A percentile compares a stretch with the other conserved stretches of the same genome.
Evolutionary conservation across 2,797 vertebrate genomes (phyloP).

Genomic region (Sebastes steindachneri): DNA sequence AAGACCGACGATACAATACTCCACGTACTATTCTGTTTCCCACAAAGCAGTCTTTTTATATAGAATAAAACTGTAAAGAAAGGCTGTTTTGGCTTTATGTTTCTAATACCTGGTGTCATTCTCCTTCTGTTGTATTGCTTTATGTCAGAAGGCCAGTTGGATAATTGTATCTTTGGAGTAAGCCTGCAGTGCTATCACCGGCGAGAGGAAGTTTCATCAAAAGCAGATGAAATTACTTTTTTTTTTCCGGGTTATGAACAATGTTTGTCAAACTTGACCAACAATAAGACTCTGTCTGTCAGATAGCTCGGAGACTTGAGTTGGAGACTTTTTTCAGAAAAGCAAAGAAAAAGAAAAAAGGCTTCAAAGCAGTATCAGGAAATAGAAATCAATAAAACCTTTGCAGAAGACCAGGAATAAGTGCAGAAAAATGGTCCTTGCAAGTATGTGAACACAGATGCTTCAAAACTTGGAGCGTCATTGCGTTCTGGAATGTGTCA

Average conservation of each 20-base stretch:
- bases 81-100: conserved; percentile 1
- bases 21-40: not conserved
- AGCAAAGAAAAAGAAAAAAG: not conserved
- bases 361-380: not conserved
- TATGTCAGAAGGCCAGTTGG: conserved; percentile 48
- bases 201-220: conserved; percentile 49
- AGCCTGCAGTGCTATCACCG: conserved; percentile 12
- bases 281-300: conserved; percentile 18
- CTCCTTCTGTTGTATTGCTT: conserved; percentile 43
- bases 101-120: conserved; percentile 54
- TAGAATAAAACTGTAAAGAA: conserved; percentile 17
- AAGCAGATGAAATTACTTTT: conserved; percentile 47
- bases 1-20: not conserved
- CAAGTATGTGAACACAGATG: not conserved
- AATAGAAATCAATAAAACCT: conserved; percentile 9
- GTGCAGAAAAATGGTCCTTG: not conserved
- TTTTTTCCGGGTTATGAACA: conserved; percentile 48
- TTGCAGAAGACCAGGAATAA: not conserved
- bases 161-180: conserved; percentile 55
- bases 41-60: not conserved
- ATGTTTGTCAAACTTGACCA: conserved; percentile 36
- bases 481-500: not conserved
- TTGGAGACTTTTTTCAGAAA: not conserved
- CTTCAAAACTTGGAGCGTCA: not conserved
- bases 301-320: not conserved